These are phyloP conservation scores for Balanococcus diminutus DNA, from an alignment of 2,888 invertebrate species.

Conservation along the genomic window DNA sequence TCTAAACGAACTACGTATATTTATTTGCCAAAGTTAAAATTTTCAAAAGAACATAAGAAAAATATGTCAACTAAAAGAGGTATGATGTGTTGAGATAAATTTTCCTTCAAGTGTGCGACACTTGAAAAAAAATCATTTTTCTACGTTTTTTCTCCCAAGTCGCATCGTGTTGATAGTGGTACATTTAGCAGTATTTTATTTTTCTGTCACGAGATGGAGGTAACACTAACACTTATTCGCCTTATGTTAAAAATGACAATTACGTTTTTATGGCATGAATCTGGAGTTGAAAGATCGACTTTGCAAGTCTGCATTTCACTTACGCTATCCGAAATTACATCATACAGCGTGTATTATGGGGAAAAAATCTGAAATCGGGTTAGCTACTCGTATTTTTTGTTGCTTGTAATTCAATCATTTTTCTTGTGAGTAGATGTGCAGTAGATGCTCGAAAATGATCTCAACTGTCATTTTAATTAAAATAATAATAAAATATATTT, in stretches of 20 bases:
- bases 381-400: too few species aligned
- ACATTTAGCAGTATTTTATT: constrained; percentile 16
- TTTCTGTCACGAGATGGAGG: constrained; percentile 9
- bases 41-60: neutral
- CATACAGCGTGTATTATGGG: too few species aligned
- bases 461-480: too few species aligned
- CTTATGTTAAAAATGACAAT: neutral
- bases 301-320: neutral
- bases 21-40: neutral
- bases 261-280: neutral
- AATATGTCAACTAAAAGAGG: neutral
- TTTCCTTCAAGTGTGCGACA: constrained; percentile 8
- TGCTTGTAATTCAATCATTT: too few species aligned
- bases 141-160: neutral
- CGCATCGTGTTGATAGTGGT: neutral
- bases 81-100: neutral
- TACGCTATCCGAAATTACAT: too few species aligned
- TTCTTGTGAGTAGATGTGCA: too few species aligned
- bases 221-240: neutral
- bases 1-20: neutral
- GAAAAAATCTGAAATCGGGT: too few species aligned
- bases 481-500: too few species aligned
- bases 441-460: too few species aligned
- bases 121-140: neutral
- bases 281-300: constrained; percentile 6